phyloP scores from a whole-genome alignment of 1,140 invertebrate genomes.

The Drosophila suzukii region DNA sequence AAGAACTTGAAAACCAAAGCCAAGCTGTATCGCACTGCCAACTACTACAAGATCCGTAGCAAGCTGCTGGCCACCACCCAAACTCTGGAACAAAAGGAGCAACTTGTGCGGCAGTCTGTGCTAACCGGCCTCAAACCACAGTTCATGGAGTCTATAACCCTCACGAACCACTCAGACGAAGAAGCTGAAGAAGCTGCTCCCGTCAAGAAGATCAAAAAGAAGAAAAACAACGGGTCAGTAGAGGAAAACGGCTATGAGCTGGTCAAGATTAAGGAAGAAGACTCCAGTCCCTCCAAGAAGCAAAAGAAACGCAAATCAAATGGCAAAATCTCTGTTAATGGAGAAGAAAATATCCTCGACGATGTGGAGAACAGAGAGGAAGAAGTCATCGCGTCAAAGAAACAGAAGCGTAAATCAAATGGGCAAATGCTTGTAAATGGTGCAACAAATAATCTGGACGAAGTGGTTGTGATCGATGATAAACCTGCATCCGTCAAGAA shows the following conservation, averaged over 20 bases:
- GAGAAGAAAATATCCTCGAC: background rate
- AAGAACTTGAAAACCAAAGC: background rate
- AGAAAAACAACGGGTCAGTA: background rate
- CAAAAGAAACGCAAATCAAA: constrained; percentile 13
- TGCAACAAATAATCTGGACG: no score
- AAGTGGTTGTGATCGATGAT: background rate
- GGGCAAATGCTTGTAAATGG: no score
- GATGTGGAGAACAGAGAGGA: no score
- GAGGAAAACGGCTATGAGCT: background rate
- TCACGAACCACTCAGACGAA: background rate
- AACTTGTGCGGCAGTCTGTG: constrained; percentile 60
- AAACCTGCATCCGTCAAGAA: no score
- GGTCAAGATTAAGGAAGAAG: background rate
- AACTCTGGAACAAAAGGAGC: constrained; percentile 60
- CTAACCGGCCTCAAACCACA: constrained; percentile 49
- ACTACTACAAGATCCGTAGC: constrained; percentile 53
- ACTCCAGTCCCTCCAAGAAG: background rate
- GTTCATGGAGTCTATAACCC: constrained; percentile 28
- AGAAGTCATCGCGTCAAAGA: no score
- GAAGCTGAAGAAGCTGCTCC: background rate
- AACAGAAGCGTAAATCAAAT: no score
- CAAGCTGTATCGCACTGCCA: constrained; percentile 1
- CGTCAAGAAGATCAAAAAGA: background rate
- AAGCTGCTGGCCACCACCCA: constrained; percentile 23
- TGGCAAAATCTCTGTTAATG: background rate